A percentile compares a stretch with the other conserved stretches of the same genome.
These are phyloP conservation scores for Apolygus lucorum DNA, from an alignment of 1,140 invertebrate species.

Conservation along the genomic window DNA sequence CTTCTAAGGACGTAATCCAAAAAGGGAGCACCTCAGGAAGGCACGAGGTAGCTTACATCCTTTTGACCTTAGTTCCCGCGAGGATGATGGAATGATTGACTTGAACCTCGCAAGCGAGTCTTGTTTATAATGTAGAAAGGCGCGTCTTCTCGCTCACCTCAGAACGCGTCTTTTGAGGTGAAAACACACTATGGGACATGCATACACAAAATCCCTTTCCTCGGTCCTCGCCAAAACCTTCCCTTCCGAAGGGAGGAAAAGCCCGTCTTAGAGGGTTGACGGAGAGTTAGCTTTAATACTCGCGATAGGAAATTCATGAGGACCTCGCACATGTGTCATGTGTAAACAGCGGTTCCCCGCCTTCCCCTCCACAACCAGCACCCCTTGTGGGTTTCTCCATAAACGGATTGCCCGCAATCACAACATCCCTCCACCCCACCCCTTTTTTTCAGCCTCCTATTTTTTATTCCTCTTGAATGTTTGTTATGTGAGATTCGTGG, in stretches of 20 bases:
- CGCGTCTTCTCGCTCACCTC: neutral
- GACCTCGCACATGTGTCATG: neutral
- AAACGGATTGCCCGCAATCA: neutral
- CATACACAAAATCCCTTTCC: neutral
- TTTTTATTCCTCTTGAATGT: neutral
- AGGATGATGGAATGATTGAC: slow-evolving; percentile 1
- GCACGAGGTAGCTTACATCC: neutral
- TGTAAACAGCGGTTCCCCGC: neutral
- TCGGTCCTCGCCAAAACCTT: no score
- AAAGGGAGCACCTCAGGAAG: no score
- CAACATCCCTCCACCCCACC: neutral
- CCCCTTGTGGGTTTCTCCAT: neutral
- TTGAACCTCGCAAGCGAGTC: neutral
- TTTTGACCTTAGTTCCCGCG: neutral
- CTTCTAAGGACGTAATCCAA: no score
- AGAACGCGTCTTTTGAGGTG: neutral
- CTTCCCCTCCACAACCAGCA: neutral
- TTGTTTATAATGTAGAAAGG: neutral
- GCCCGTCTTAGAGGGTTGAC: neutral
- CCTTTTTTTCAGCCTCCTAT: neutral
- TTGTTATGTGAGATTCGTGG: neutral
- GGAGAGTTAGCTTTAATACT: neutral
- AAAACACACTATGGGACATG: neutral
- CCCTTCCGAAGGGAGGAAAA: neutral
- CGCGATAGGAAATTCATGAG: neutral